Percentiles rank a stretch among this genome's conserved stretches.
These are phyloP conservation scores for Thomomys bottae DNA, from an alignment of 2,113 vertebrate species.

Conservation along the genomic window DNA sequence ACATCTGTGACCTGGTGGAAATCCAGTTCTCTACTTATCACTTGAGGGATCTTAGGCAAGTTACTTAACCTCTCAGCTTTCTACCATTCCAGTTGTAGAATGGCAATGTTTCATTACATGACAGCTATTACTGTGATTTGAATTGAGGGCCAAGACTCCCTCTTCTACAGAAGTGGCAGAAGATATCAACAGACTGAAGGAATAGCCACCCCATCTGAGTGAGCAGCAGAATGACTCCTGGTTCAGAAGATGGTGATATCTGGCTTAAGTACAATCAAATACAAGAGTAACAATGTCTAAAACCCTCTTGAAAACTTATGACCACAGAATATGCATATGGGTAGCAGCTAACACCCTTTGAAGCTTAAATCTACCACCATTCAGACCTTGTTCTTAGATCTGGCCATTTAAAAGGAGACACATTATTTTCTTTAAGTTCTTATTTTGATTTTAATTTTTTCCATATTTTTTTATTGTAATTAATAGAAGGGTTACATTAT, in stretches of 20 bases:
- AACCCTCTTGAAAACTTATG: background rate
- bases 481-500: no score
- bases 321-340: no score
- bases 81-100: conserved; percentile 24
- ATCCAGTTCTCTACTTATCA: conserved; percentile 19
- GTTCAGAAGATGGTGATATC: background rate
- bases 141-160: background rate
- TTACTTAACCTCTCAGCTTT: conserved; percentile 11
- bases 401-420: background rate
- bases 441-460: no score
- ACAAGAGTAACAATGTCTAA: background rate
- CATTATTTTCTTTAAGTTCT: no score
- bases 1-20: conserved; percentile 3
- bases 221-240: background rate
- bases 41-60: background rate
- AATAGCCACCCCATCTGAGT: background rate
- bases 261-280: background rate
- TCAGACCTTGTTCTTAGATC: background rate
- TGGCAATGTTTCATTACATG: conserved; percentile 15
- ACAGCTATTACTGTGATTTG: conserved; percentile 4
- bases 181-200: background rate
- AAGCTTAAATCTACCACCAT: no score
- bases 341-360: background rate
- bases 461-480: no score
- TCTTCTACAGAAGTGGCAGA: conserved; percentile 33